A percentile compares a stretch with the other conserved stretches of the same genome.
Conservation (phyloP, 2,797 vertebrate genomes). For the Girardinus metallicus region DNA sequence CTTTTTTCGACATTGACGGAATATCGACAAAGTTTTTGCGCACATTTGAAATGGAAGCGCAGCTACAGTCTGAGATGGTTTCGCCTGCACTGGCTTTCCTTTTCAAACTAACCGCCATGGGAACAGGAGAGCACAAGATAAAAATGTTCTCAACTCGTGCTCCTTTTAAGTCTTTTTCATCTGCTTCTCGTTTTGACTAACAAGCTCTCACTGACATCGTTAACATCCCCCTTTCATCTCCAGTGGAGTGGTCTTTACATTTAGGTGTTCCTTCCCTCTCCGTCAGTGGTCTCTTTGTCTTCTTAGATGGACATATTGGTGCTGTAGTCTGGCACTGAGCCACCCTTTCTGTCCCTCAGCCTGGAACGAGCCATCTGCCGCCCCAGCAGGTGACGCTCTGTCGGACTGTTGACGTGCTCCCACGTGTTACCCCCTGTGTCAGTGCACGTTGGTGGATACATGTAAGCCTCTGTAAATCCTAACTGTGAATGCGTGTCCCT, state of each 20-base stretch:
- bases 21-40: too few species aligned
- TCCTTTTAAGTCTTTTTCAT: background rate
- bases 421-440: slow-evolving; percentile 36
- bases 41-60: too few species aligned
- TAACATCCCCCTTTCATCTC: slow-evolving; percentile 7
- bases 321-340: slow-evolving; percentile 67
- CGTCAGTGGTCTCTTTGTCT: slow-evolving; percentile 51
- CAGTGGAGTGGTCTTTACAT: slow-evolving; percentile 1
- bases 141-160: background rate
- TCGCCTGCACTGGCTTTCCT: slow-evolving; percentile 34
- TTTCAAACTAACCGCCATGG: slow-evolving; percentile 9
- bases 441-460: slow-evolving; percentile 42
- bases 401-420: slow-evolving; percentile 54
- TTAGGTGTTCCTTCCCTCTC: slow-evolving; percentile 8
- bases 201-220: slow-evolving; percentile 10
- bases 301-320: slow-evolving; percentile 75
- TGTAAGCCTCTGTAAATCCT: slow-evolving; percentile 44
- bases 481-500: slow-evolving; percentile 59
- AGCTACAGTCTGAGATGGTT: slow-evolving; percentile 24
- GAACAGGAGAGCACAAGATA: slow-evolving; percentile 25
- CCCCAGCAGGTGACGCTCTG: slow-evolving; percentile 74
- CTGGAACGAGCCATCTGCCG: slow-evolving; percentile 79
- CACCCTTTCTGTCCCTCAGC: slow-evolving; percentile 75
- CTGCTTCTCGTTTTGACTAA: slow-evolving; percentile 5
- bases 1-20: too few species aligned